Evolutionary conservation across 2,113 vertebrate genomes (phyloP).

Genomic region (Podarcis muralis): DNA sequence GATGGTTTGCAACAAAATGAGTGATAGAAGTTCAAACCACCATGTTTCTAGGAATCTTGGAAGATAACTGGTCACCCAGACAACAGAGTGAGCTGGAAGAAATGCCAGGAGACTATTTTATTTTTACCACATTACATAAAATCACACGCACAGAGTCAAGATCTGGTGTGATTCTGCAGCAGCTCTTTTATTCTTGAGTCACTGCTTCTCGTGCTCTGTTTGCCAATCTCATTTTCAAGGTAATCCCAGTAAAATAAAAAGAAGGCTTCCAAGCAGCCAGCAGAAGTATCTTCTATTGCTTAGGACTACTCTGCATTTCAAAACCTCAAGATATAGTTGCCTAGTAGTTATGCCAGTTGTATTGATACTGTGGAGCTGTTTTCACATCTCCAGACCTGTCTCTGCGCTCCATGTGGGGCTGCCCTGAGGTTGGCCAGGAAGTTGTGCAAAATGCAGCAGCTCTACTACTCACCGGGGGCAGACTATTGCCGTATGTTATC

Average conservation of each 20-base stretch:
- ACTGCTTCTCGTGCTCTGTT: background rate
- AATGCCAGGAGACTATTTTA: background rate
- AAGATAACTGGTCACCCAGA: constrained; percentile 4
- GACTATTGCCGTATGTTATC: too few species aligned
- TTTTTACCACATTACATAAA: background rate
- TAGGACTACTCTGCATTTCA: background rate
- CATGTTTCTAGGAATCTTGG: constrained; percentile 1
- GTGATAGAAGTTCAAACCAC: background rate
- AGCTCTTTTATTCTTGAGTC: background rate
- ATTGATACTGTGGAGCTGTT: too few species aligned
- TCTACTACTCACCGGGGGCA: too few species aligned
- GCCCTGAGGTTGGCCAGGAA: too few species aligned
- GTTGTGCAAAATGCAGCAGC: background rate
- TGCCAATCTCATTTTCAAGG: constrained; percentile 1
- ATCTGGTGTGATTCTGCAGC: background rate
- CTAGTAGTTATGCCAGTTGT: background rate
- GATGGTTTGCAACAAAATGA: background rate
- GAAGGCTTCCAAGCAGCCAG: background rate
- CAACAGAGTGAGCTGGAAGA: background rate
- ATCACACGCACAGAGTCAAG: background rate
- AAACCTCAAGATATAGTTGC: background rate
- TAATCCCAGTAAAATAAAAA: too few species aligned
- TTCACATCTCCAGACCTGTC: too few species aligned
- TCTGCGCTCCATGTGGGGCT: too few species aligned
- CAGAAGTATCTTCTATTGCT: background rate